Base-by-base conservation (phyloP, 2,797 vertebrate genomes). In the Esox masquinongy region DNA sequence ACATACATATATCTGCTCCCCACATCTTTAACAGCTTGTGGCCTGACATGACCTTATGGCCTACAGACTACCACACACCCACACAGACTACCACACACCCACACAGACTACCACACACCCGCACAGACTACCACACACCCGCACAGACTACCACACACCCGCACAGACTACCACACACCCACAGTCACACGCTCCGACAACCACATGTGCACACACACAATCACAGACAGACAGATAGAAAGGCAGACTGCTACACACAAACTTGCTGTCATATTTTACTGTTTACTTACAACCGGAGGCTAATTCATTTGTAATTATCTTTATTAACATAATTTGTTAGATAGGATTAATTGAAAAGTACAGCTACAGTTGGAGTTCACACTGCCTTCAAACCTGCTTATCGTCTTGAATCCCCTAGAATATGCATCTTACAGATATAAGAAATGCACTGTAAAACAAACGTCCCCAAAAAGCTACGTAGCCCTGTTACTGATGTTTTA, bases 311-410 rank as follows among this genome's bases (percentile, higher is more conserved):
- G 77, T 80, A 31, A 81, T 80, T 78, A 73, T 80, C 82, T 84
- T 73, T 61, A 83, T 76, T 84, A 82, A 80, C 74, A 78, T 81
- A 79, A 82, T 79, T 85, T 74, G 80, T 86, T 83, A 84, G 76
- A 75, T 83, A 80, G 39, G 9, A 43, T 43, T 43, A 43, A 43
- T 43, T 31, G 29, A 31, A 31, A 31, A 31, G 78, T 70, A 61
- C 78, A 68, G 53, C 73, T 36, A 56, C 73, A 71, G 81, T 72
- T 74, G 39, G 74, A 49, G 36, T 72, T 68, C 34, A 31, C 70
- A 75, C 51, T 14, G 50, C 36, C 36, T 17, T 77, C 72, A 77
- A 79, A 79, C 70, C 29, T 79, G 77, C 47, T 75, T 74, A 75
- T 75, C 82, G 75, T 34, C 19, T 43, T 43, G 39, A 9, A 43